These are phyloP conservation scores for Astropecten irregularis DNA, from an alignment of 53 echinoderm and acorn worm species.

Conservation along the genomic window DNA sequence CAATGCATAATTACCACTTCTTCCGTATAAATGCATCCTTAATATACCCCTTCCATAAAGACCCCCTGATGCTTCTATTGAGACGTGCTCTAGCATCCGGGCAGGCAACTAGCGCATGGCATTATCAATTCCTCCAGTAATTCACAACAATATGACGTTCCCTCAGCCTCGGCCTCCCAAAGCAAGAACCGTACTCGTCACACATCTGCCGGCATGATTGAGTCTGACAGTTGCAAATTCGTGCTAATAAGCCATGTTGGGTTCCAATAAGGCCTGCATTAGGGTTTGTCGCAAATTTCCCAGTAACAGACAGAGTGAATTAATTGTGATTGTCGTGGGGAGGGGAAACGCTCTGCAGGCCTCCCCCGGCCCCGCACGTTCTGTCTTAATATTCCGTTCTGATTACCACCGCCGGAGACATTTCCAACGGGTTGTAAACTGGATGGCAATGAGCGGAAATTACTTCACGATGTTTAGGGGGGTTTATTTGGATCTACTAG, in stretches of 20 bases:
- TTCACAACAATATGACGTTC: no score
- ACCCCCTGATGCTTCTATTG: no score
- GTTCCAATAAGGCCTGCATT: conserved; percentile 48
- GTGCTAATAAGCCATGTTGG: conserved; percentile 46
- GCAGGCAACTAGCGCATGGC: no score
- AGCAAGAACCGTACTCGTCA: no score
- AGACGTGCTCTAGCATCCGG: no score
- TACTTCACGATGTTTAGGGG: not conserved
- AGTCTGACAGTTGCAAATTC: conserved; percentile 51
- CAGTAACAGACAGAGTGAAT: conserved; percentile 48
- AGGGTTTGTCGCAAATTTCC: conserved; percentile 46
- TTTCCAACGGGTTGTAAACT: conserved; percentile 14
- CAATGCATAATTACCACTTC: no score
- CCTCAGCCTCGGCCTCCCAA: no score
- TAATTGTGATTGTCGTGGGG: conserved; percentile 22
- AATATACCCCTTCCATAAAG: no score
- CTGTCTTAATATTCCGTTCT: not conserved
- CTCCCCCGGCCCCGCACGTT: not conserved
- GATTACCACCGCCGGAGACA: not conserved
- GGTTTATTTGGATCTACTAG: conserved; percentile 9
- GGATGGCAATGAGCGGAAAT: conserved; percentile 32
- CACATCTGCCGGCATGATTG: conserved; percentile 15
- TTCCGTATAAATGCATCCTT: no score
- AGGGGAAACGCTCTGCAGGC: not conserved
- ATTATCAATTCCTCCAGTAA: no score